A percentile compares a stretch with the other conserved stretches of the same genome.
phyloP scores from a whole-genome alignment of 2,888 invertebrate genomes.

The Ochropleura plecta region DNA sequence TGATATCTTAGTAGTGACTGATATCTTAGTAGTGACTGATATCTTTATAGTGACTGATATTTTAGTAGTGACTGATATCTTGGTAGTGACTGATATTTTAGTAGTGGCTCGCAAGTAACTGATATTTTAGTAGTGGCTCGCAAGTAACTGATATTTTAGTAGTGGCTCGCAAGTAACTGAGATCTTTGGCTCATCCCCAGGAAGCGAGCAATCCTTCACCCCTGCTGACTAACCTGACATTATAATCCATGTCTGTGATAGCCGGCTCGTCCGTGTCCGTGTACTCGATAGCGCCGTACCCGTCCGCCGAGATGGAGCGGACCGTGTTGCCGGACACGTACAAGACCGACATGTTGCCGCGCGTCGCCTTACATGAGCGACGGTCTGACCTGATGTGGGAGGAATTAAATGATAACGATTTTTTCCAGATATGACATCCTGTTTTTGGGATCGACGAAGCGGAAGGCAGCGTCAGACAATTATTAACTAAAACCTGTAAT shows the following conservation, averaged over 20 bases:
- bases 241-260: slow-evolving; percentile 77
- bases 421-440: too few species aligned
- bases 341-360: slow-evolving; percentile 88
- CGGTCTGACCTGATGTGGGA: slow-evolving; percentile 87
- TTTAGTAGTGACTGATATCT: too few species aligned
- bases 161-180: not conserved
- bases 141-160: not conserved
- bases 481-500: too few species aligned
- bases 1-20: too few species aligned
- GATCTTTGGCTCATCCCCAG: not conserved
- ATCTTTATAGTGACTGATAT: too few species aligned
- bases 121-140: too few species aligned
- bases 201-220: too few species aligned
- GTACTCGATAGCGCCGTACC: slow-evolving; percentile 71
- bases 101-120: too few species aligned
- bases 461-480: too few species aligned
- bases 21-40: too few species aligned
- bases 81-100: too few species aligned
- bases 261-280: slow-evolving; percentile 64
- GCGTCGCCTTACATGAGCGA: slow-evolving; percentile 92
- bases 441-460: too few species aligned
- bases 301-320: slow-evolving; percentile 84
- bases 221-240: slow-evolving; percentile 74
- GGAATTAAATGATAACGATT: not conserved
- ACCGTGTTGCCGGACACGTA: slow-evolving; percentile 91